phyloP scores from a whole-genome alignment of 2,797 vertebrate species.

The Lerista edwardsae region DNA sequence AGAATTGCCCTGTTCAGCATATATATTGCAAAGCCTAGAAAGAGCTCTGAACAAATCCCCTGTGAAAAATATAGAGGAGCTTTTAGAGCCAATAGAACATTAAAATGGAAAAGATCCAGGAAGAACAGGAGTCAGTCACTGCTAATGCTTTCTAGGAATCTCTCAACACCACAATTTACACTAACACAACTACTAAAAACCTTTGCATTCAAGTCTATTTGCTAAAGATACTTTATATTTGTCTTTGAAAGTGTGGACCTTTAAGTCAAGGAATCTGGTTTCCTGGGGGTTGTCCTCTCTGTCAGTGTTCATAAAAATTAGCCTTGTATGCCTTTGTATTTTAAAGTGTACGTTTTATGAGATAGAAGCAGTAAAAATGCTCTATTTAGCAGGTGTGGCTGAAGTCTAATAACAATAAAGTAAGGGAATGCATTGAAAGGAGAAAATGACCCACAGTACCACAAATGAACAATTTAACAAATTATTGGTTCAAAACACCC shows the following conservation, averaged over 20 bases:
- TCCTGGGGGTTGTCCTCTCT: too few relatives aligned
- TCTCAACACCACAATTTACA: neutral
- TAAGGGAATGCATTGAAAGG: neutral
- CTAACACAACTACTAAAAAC: neutral
- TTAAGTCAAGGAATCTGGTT: neutral
- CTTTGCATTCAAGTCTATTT: neutral
- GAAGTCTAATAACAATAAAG: neutral
- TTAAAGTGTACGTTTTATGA: neutral
- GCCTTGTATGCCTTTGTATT: too few relatives aligned
- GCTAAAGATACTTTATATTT: neutral
- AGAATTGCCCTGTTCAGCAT: neutral
- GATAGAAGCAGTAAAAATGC: too few relatives aligned
- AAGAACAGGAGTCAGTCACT: neutral
- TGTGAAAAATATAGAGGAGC: neutral
- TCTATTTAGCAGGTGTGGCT: neutral
- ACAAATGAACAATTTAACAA: neutral
- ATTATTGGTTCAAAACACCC: neutral
- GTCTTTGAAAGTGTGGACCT: neutral
- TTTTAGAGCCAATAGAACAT: neutral
- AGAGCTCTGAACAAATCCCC: neutral
- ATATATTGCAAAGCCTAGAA: slow-evolving; percentile 31
- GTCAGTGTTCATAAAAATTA: too few relatives aligned
- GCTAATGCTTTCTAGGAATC: neutral
- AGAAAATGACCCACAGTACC: neutral
- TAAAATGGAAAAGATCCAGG: slow-evolving; percentile 7